A percentile compares a stretch with the other conserved stretches of the same genome.
Evolutionary conservation across 1,140 invertebrate species (phyloP).

Genomic region (Theocolax elegans): DNA sequence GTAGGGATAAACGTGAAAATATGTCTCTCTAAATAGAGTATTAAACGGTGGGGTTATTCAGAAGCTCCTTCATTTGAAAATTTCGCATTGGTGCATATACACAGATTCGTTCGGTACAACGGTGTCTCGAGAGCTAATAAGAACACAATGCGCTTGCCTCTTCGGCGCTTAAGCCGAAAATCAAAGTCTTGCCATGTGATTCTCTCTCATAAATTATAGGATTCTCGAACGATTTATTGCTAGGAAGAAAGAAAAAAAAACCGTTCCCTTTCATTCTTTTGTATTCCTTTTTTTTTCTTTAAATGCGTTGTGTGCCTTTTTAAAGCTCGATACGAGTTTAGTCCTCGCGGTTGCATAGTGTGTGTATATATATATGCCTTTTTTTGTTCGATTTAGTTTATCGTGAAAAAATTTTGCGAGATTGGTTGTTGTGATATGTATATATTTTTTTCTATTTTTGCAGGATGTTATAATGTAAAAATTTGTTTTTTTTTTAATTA

Average conservation of each 20-base stretch:
- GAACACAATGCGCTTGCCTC: constrained; percentile 24
- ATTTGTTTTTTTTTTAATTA: no score
- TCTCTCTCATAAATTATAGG: constrained; percentile 39
- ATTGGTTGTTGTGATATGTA: neutral
- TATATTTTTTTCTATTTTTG: neutral
- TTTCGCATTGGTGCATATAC: no score
- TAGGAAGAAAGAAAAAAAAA: neutral
- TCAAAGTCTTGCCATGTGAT: constrained; percentile 35
- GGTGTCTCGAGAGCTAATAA: constrained; percentile 40
- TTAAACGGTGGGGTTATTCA: no score
- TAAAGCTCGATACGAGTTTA: constrained; percentile 1
- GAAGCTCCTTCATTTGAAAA: no score
- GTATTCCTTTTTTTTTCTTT: constrained; percentile 24
- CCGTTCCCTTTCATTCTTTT: constrained; percentile 4
- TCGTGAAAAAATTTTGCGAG: constrained; percentile 12
- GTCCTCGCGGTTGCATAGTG: neutral
- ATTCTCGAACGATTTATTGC: constrained; percentile 7
- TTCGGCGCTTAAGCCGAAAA: constrained; percentile 29
- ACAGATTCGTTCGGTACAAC: no score
- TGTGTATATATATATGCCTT: no score
- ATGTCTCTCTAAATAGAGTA: no score
- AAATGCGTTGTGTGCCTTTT: constrained; percentile 5
- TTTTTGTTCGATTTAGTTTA: constrained; percentile 26
- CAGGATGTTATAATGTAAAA: no score
- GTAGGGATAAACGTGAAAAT: no score